Evolutionary conservation across 2,113 vertebrate species (phyloP).

Genomic region (Daboia siamensis): DNA sequence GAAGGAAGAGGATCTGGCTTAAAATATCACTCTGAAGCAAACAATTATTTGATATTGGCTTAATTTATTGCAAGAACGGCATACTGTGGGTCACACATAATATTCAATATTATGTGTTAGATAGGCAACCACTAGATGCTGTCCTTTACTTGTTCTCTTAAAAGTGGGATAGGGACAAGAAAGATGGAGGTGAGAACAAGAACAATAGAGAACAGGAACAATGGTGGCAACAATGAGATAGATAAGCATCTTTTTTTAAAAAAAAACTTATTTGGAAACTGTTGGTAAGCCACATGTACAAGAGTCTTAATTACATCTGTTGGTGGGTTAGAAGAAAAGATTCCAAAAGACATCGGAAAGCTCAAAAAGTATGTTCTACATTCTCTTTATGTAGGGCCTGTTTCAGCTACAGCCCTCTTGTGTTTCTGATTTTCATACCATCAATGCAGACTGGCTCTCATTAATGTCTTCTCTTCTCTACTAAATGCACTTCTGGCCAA

Average conservation of each 20-base stretch:
- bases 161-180: neutral
- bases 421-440: slow-evolving; percentile 25
- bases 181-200: neutral
- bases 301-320: neutral
- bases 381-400: neutral
- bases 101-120: neutral
- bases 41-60: neutral
- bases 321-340: neutral
- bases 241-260: neutral
- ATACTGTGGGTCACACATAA: neutral
- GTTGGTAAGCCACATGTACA: neutral
- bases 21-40: neutral
- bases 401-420: neutral
- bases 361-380: neutral
- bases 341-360: neutral
- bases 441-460: neutral
- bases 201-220: neutral
- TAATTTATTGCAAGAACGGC: neutral
- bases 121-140: neutral
- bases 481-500: slow-evolving; percentile 13
- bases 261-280: neutral
- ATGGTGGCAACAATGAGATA: neutral
- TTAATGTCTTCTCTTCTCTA: slow-evolving; percentile 12
- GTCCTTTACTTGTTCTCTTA: neutral
- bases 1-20: neutral